Conservation (phyloP, 1,140 invertebrate species). For the Papilio helenus region DNA sequence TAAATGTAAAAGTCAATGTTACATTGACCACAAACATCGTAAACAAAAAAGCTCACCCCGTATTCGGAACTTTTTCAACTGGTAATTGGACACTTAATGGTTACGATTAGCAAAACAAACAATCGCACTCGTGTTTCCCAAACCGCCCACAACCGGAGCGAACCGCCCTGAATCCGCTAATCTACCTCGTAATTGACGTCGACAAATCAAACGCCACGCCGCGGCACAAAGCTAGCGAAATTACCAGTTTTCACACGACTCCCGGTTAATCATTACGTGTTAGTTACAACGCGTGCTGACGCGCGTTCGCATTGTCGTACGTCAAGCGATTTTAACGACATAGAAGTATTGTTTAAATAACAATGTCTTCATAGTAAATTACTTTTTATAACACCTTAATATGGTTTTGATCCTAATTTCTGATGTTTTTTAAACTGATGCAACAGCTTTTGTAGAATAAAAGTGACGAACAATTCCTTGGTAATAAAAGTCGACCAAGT, state of each 20-base stretch:
- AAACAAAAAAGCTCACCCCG: background rate
- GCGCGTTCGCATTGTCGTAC: conserved; percentile 48
- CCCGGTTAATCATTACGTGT: conserved; percentile 55
- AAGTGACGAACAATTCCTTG: too few relatives aligned
- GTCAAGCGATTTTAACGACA: conserved; percentile 26
- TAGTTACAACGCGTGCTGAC: conserved; percentile 48
- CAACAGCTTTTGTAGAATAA: too few relatives aligned
- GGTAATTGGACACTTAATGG: conserved; percentile 30
- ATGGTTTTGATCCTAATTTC: too few relatives aligned
- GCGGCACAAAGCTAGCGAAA: conserved; percentile 51
- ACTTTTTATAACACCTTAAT: background rate
- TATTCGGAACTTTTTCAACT: background rate
- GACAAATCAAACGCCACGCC: conserved; percentile 51
- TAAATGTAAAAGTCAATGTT: background rate
- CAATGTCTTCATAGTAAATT: background rate
- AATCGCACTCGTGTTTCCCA: conserved; percentile 21
- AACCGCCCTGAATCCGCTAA: conserved; percentile 42
- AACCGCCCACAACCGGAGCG: conserved; percentile 8
- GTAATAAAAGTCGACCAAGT: too few relatives aligned
- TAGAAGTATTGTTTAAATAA: background rate
- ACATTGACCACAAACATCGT: background rate
- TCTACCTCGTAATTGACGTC: conserved; percentile 48
- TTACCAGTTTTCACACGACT: conserved; percentile 70
- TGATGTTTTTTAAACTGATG: too few relatives aligned
- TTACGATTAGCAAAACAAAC: conserved; percentile 23